A percentile compares a stretch with the other conserved stretches of the same genome.
phyloP scores from a whole-genome alignment of 2,888 invertebrate genomes.

The Tenthredo distinguenda region DNA sequence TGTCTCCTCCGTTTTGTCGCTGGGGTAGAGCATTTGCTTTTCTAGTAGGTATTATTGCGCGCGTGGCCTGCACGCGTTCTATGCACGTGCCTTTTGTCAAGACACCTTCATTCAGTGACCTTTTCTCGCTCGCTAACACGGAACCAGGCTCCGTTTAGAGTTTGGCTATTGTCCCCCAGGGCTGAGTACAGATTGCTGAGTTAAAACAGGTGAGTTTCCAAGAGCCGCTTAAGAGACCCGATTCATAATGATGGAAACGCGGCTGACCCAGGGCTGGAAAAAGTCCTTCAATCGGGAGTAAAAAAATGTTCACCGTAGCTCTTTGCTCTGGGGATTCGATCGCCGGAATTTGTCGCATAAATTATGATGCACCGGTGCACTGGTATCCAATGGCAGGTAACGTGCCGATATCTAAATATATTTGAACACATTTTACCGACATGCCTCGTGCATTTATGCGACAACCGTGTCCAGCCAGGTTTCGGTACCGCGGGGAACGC shows the following conservation, averaged over 20 bases:
- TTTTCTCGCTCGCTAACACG: constrained; percentile 22
- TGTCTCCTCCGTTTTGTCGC: constrained; percentile 32
- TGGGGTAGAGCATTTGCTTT: constrained; percentile 9
- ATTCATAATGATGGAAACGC: neutral
- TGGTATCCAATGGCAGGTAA: constrained; percentile 29
- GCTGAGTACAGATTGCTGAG: neutral
- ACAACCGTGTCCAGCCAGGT: constrained; percentile 35
- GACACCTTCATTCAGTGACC: constrained; percentile 27
- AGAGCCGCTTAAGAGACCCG: neutral
- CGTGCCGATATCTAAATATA: constrained; percentile 44
- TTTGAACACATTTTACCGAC: constrained; percentile 37
- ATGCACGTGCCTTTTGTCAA: constrained; percentile 43
- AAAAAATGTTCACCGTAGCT: neutral
- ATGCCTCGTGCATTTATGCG: constrained; percentile 43
- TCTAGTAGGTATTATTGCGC: constrained; percentile 13
- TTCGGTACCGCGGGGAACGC: constrained; percentile 30
- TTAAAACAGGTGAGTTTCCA: constrained; percentile 26
- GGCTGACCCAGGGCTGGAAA: neutral
- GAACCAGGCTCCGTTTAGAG: neutral
- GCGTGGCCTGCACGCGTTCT: constrained; percentile 31
- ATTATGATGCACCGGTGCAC: constrained; percentile 38
- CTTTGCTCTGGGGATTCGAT: neutral
- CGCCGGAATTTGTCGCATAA: constrained; percentile 20
- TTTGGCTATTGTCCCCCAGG: neutral
- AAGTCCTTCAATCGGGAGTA: neutral